Conservation (phyloP, 2,888 invertebrate genomes). For the Pantelozetes paolii region DNA sequence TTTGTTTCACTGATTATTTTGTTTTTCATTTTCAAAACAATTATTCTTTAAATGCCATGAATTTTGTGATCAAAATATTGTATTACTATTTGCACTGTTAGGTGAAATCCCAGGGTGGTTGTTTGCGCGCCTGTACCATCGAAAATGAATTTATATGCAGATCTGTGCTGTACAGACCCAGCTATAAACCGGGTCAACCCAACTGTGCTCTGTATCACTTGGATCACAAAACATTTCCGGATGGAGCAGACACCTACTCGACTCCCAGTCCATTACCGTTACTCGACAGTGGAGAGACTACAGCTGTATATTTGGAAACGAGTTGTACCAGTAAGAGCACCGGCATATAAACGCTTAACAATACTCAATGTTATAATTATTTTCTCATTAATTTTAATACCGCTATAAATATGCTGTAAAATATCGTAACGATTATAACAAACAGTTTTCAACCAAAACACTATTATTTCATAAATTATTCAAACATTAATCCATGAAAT, state of each 20-base stretch:
- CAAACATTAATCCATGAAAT: neutral
- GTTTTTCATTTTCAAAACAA: too few relatives aligned
- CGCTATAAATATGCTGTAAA: slow-evolving; percentile 14
- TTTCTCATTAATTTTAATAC: slow-evolving; percentile 5
- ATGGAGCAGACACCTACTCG: slow-evolving; percentile 79
- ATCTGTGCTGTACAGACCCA: slow-evolving; percentile 61
- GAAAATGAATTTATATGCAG: slow-evolving; percentile 89
- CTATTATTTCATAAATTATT: neutral
- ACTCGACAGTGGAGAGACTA: slow-evolving; percentile 82
- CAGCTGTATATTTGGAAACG: slow-evolving; percentile 85
- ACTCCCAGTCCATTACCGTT: slow-evolving; percentile 71
- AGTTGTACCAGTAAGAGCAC: slow-evolving; percentile 74
- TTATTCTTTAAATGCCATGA: neutral
- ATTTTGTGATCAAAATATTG: neutral
- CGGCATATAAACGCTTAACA: neutral
- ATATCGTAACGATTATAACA: neutral
- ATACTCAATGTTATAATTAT: neutral
- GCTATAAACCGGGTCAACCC: slow-evolving; percentile 59
- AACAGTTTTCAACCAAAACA: neutral
- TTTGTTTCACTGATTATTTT: too few relatives aligned
- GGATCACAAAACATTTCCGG: slow-evolving; percentile 84
- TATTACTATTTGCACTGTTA: slow-evolving; percentile 49
- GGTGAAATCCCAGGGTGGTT: slow-evolving; percentile 82
- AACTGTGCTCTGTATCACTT: slow-evolving; percentile 88
- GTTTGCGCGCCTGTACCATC: slow-evolving; percentile 81